phyloP scores from a whole-genome alignment of 2,888 invertebrate species.

The Eretmocerus hayati region DNA sequence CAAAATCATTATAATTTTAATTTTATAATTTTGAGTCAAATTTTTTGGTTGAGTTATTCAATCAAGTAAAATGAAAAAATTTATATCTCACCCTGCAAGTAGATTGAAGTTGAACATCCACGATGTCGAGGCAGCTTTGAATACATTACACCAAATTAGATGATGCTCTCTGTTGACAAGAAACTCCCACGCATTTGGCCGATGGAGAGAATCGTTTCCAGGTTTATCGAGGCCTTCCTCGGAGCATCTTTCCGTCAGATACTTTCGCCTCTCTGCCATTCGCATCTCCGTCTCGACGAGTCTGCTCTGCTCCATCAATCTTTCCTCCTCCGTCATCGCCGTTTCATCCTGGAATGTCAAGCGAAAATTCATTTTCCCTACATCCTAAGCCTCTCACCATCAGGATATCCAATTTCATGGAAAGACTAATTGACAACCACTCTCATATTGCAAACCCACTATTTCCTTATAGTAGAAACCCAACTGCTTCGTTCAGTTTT shows the following conservation, averaged over 20 bases:
- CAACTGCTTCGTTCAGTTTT: too few species aligned
- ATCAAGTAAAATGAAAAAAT: too few species aligned
- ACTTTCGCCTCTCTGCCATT: conserved; percentile 55
- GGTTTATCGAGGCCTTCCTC: conserved; percentile 55
- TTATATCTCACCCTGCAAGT: conserved; percentile 62
- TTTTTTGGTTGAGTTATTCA: too few species aligned
- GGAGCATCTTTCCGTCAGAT: conserved; percentile 56
- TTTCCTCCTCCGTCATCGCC: conserved; percentile 39
- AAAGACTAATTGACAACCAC: too few species aligned
- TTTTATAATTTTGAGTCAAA: too few species aligned
- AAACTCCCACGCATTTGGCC: conserved; percentile 80
- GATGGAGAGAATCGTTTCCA: conserved; percentile 55
- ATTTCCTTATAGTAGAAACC: too few species aligned
- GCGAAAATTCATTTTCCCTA: too few species aligned
- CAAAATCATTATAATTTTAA: too few species aligned
- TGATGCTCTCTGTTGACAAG: conserved; percentile 73
- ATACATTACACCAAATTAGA: conserved; percentile 75
- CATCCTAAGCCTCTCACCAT: too few species aligned
- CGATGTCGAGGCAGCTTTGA: conserved; percentile 77
- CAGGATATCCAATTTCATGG: too few species aligned
- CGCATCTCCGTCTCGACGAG: conserved; percentile 56
- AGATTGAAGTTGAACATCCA: conserved; percentile 90
- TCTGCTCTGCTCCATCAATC: conserved; percentile 46
- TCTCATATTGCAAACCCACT: too few species aligned
- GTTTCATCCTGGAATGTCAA: conserved; percentile 37